Conservation (phyloP, 2,797 vertebrate species). For the Anguilla marmorata region DNA sequence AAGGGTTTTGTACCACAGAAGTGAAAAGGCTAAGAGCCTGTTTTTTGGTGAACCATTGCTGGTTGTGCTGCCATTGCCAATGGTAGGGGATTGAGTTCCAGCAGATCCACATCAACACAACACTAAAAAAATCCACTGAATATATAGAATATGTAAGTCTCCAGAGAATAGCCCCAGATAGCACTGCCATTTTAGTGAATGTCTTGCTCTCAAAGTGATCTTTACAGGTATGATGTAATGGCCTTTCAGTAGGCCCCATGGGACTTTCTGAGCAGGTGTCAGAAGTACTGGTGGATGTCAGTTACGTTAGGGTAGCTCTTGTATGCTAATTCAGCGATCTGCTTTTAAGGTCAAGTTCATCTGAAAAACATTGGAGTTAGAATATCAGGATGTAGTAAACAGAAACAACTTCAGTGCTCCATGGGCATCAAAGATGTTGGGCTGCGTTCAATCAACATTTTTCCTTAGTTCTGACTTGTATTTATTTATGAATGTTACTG, state of each 20-base stretch:
- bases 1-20: not conserved
- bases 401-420: not conserved
- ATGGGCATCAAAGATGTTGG: not conserved
- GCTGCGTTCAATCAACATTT: not conserved
- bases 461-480: not conserved
- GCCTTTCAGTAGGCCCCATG: not conserved
- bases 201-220: not conserved
- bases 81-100: not conserved
- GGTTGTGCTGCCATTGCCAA: not conserved
- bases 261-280: not conserved
- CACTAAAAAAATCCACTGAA: not conserved
- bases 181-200: not conserved
- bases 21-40: not conserved
- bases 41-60: not conserved
- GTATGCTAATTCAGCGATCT: not conserved
- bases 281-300: not conserved
- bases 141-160: not conserved
- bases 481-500: not conserved
- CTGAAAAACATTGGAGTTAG: not conserved
- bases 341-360: slow-evolving; percentile 14
- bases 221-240: not conserved
- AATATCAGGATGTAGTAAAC: not conserved
- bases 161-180: not conserved
- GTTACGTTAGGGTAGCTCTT: not conserved
- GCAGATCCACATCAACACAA: not conserved